phyloP scores from a whole-genome alignment of 1,140 invertebrate species.

The Andricus grossulariae region DNA sequence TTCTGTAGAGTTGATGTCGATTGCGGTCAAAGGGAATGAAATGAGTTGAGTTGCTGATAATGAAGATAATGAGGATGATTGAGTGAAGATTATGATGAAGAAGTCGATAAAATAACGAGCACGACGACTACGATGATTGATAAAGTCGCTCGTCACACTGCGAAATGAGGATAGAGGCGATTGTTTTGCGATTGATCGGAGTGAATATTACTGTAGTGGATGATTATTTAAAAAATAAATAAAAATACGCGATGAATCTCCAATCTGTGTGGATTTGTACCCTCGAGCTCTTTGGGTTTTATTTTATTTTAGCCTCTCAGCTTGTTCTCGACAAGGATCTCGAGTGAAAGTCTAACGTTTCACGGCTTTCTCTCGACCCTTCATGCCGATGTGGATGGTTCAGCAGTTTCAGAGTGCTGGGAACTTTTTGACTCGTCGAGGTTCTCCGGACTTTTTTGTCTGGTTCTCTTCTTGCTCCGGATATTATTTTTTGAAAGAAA shows the following conservation, averaged over 20 bases:
- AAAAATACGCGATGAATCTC: constrained; percentile 59
- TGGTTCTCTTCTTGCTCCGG: too few relatives aligned
- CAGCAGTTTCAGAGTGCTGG: neutral
- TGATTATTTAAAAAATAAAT: constrained; percentile 66
- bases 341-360: constrained; percentile 8
- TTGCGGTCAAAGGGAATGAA: constrained; percentile 49
- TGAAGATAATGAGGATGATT: constrained; percentile 43
- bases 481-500: too few relatives aligned
- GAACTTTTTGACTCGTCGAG: neutral
- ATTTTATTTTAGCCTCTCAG: constrained; percentile 8
- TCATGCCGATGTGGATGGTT: constrained; percentile 6
- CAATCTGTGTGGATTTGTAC: constrained; percentile 27
- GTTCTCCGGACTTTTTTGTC: too few relatives aligned
- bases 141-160: constrained; percentile 20
- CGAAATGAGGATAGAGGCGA: constrained; percentile 43
- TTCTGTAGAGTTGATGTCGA: constrained; percentile 45
- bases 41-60: constrained; percentile 49
- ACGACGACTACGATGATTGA: constrained; percentile 20
- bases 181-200: constrained; percentile 61
- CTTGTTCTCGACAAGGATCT: neutral
- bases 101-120: constrained; percentile 21
- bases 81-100: constrained; percentile 46
- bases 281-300: constrained; percentile 29
- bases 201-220: constrained; percentile 64
- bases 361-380: constrained; percentile 33